A percentile compares a stretch with the other conserved stretches of the same genome.
These are phyloP conservation scores for Bhutanitis thaidina DNA, from an alignment of 2,888 invertebrate species.

Conservation along the genomic window DNA sequence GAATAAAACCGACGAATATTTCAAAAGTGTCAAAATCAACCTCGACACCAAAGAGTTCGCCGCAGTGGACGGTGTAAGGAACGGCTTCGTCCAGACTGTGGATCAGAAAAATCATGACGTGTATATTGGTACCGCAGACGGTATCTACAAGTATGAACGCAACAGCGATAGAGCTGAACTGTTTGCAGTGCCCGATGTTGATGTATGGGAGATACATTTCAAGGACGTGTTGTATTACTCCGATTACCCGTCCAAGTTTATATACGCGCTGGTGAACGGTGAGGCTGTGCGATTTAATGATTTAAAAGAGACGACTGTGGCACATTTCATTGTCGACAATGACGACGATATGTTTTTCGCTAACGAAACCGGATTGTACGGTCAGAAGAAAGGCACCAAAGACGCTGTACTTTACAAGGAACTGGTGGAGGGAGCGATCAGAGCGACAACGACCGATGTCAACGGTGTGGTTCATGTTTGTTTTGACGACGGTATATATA, in stretches of 20 bases:
- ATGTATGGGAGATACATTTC: constrained; percentile 28
- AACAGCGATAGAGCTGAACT: background rate
- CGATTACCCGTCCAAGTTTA: constrained; percentile 49
- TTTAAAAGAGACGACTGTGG: constrained; percentile 59
- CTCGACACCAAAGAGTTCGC: constrained; percentile 49
- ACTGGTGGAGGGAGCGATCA: constrained; percentile 27
- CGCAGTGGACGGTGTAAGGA: constrained; percentile 41
- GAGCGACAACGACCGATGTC: constrained; percentile 47
- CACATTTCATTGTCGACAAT: constrained; percentile 53
- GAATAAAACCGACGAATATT: constrained; percentile 37
- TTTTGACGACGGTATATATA: constrained; percentile 49
- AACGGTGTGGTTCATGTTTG: constrained; percentile 49
- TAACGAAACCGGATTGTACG: constrained; percentile 52
- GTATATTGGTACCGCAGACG: constrained; percentile 56
- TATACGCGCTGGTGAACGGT: constrained; percentile 44
- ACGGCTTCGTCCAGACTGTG: constrained; percentile 58
- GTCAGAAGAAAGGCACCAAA: constrained; percentile 50
- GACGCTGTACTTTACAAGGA: constrained; percentile 38
- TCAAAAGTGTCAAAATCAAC: constrained; percentile 47
- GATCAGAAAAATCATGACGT: constrained; percentile 46
- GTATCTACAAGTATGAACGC: constrained; percentile 38
- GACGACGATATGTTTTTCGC: constrained; percentile 49
- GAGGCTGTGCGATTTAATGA: constrained; percentile 42
- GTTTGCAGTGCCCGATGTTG: background rate
- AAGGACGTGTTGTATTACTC: constrained; percentile 52